Evolutionary conservation across 2,113 vertebrate genomes (phyloP).

Genomic region (Dermatemys mawii): DNA sequence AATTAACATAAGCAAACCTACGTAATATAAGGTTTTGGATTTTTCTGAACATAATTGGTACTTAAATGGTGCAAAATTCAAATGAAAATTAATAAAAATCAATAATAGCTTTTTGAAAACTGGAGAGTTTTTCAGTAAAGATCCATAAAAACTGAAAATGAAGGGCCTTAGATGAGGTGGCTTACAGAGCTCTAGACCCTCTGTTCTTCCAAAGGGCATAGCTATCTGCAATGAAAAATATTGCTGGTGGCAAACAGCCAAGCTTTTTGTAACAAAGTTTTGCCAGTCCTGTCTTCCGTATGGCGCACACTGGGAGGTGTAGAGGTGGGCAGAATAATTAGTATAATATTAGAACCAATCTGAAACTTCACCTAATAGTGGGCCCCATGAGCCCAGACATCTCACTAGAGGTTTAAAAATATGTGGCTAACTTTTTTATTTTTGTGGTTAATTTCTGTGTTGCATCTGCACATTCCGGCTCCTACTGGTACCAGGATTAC

Average conservation of each 20-base stretch:
- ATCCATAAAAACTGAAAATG: background rate
- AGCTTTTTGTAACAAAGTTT: accelerated
- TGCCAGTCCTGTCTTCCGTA: background rate
- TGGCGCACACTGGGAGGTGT: background rate
- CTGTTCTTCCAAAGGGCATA: background rate
- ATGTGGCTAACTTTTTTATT: background rate
- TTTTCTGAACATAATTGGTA: background rate
- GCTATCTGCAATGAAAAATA: background rate
- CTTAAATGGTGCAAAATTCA: background rate
- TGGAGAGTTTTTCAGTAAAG: background rate
- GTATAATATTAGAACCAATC: background rate
- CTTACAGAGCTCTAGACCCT: background rate
- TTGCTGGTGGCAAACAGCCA: background rate
- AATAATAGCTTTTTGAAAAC: background rate
- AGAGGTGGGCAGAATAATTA: background rate
- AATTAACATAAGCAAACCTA: background rate
- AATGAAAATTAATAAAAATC: background rate
- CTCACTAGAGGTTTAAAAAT: background rate
- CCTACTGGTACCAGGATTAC: background rate
- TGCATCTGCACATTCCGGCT: background rate
- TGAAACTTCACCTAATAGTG: background rate
- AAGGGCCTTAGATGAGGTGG: too few species aligned
- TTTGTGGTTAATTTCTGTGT: background rate
- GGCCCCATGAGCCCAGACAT: background rate
- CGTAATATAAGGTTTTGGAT: background rate